A percentile compares a stretch with the other conserved stretches of the same genome.
Conservation (phyloP, 2,113 vertebrate genomes). For the Onychostoma macrolepis region DNA sequence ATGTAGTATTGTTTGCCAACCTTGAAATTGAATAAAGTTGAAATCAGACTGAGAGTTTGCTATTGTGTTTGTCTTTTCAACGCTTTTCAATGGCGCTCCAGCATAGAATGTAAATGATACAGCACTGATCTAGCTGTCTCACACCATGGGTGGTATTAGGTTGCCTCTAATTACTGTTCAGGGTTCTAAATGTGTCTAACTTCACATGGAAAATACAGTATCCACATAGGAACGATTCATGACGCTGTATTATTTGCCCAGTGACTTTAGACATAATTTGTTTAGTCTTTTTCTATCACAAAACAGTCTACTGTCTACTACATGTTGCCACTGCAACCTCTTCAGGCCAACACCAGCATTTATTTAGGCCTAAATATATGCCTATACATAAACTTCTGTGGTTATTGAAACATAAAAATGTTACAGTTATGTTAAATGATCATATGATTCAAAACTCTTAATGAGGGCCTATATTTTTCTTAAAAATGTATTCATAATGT, state of each 20-base stretch:
- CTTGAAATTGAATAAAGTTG: not conserved
- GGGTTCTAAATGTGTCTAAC: not conserved
- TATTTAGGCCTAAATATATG: no score
- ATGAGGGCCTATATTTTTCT: no score
- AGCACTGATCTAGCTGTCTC: not conserved
- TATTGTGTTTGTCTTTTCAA: not conserved
- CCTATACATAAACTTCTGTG: no score
- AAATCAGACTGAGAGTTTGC: not conserved
- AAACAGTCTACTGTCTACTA: not conserved
- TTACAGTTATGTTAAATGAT: no score
- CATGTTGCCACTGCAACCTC: no score
- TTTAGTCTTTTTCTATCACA: not conserved
- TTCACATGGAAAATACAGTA: not conserved
- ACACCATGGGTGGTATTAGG: not conserved
- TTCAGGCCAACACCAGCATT: no score
- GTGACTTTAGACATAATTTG: not conserved
- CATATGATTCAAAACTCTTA: no score
- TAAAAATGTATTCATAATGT: not conserved
- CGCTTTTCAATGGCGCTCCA: not conserved
- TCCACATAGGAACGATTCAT: not conserved
- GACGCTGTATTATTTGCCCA: not conserved
- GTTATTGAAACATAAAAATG: no score
- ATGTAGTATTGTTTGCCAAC: not conserved
- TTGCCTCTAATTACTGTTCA: not conserved
- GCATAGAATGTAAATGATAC: not conserved